These are phyloP conservation scores for Saturnia japonica DNA, from an alignment of 2,888 invertebrate genomes.

Conservation along the genomic window DNA sequence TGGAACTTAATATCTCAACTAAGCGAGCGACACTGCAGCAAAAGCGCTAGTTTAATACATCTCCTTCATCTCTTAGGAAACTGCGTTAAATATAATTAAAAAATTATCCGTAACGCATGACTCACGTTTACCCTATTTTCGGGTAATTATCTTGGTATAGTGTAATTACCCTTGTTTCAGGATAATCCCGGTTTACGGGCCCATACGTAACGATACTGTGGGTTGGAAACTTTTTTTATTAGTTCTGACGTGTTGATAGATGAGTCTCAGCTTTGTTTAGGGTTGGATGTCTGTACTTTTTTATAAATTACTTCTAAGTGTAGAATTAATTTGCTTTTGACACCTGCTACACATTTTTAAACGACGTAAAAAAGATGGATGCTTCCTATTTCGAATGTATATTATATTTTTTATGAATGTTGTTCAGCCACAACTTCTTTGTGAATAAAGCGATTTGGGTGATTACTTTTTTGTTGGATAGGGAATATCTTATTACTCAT, in stretches of 20 bases:
- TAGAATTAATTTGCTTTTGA: neutral
- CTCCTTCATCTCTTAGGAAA: neutral
- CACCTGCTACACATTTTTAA: slow-evolving; percentile 8
- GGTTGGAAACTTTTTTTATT: slow-evolving; percentile 14
- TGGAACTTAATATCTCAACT: no score
- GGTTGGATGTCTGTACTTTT: slow-evolving; percentile 10
- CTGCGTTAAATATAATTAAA: neutral
- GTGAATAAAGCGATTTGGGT: no score
- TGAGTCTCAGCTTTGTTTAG: slow-evolving; percentile 10
- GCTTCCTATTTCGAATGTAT: neutral
- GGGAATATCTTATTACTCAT: no score
- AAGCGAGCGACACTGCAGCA: neutral
- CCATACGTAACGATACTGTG: slow-evolving; percentile 7
- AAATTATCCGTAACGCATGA: slow-evolving; percentile 18
- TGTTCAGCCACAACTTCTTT: neutral
- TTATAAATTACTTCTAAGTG: slow-evolving; percentile 12
- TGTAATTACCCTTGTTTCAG: slow-evolving; percentile 34
- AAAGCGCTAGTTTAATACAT: neutral
- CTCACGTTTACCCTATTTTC: slow-evolving; percentile 9
- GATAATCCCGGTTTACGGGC: slow-evolving; percentile 28
- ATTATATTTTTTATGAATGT: neutral
- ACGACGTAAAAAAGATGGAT: no score
- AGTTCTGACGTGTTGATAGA: slow-evolving; percentile 14
- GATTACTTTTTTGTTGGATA: no score
- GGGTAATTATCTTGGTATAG: slow-evolving; percentile 28